Percentiles rank a stretch among this genome's conserved stretches.
These are phyloP conservation scores for Lipotes vexillifer DNA, from an alignment of 2,113 vertebrate species.

Conservation along the genomic window DNA sequence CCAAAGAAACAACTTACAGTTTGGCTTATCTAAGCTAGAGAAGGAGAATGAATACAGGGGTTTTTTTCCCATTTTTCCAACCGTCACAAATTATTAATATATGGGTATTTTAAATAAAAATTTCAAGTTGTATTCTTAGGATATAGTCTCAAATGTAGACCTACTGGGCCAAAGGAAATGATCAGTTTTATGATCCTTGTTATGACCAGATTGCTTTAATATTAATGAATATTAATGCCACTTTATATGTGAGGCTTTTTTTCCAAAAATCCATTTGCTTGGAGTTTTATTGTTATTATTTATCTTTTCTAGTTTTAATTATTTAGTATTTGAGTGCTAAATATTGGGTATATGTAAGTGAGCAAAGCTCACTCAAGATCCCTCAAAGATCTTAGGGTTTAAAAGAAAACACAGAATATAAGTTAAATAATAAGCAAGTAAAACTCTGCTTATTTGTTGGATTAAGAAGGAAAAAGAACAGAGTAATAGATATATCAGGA, in stretches of 20 bases:
- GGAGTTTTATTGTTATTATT: background rate
- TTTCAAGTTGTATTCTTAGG: background rate
- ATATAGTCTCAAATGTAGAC: background rate
- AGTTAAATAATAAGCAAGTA: background rate
- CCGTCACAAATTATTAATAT: slow-evolving; percentile 3
- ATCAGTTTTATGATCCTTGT: background rate
- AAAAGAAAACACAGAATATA: background rate
- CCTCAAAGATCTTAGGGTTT: background rate
- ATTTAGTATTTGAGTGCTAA: slow-evolving; percentile 1
- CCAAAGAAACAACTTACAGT: background rate
- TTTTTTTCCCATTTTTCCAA: background rate
- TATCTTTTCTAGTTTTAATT: background rate
- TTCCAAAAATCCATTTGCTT: background rate
- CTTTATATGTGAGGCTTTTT: background rate
- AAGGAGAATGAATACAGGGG: background rate
- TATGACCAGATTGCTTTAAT: background rate
- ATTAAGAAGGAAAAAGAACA: background rate
- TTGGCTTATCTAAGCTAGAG: background rate
- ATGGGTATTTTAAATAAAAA: background rate
- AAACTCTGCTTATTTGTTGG: background rate
- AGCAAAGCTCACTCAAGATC: background rate
- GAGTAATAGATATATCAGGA: background rate
- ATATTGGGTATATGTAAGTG: background rate
- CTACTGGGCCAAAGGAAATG: background rate
- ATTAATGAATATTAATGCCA: background rate